A percentile compares a stretch with the other conserved stretches of the same genome.
phyloP scores from a whole-genome alignment of 2,888 invertebrate species.

The Acronicta alni region DNA sequence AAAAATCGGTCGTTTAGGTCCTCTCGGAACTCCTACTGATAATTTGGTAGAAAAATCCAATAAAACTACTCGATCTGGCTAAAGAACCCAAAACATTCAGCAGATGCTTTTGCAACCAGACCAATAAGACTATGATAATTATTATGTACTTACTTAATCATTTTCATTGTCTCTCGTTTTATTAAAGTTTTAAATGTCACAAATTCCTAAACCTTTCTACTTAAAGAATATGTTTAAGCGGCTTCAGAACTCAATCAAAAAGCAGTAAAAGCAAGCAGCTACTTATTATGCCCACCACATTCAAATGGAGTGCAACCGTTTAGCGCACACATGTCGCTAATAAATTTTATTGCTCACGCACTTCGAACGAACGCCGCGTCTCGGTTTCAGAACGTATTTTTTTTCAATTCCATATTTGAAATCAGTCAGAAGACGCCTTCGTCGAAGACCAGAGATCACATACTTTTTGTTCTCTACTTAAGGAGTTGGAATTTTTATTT shows the following conservation, averaged over 20 bases:
- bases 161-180: too few relatives aligned
- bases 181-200: too few relatives aligned
- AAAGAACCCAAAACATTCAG: too few relatives aligned
- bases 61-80: too few relatives aligned
- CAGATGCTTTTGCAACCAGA: too few relatives aligned
- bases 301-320: conserved; percentile 45
- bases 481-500: conserved; percentile 88
- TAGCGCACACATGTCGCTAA: conserved; percentile 51
- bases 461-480: conserved; percentile 77
- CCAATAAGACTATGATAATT: too few relatives aligned
- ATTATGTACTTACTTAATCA: too few relatives aligned
- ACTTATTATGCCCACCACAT: conserved; percentile 31
- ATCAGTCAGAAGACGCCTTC: conserved; percentile 68
- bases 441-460: conserved; percentile 73
- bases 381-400: conserved; percentile 70
- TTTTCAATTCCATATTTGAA: conserved; percentile 71
- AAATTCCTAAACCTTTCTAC: too few relatives aligned
- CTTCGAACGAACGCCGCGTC: conserved; percentile 52
- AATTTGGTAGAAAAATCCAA: too few relatives aligned
- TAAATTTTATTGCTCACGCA: conserved; percentile 53
- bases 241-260: conserved; percentile 11
- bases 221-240: too few relatives aligned
- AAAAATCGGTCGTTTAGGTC: background rate
- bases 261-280: conserved; percentile 15
- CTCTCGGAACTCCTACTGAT: too few relatives aligned